Conservation (phyloP, 2,888 invertebrate species). For the Eugnorisma glareosa region DNA sequence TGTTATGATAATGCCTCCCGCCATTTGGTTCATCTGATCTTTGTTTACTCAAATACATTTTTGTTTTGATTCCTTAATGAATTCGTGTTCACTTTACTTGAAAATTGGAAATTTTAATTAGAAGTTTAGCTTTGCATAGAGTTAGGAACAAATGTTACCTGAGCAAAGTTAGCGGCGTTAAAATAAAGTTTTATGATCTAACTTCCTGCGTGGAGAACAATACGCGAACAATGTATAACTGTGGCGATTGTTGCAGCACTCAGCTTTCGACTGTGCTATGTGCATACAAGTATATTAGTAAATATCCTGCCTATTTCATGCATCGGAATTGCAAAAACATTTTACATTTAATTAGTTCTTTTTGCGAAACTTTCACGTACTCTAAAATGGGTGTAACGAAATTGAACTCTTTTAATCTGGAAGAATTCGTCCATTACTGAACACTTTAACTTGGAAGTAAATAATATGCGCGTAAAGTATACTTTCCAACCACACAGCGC, state of each 20-base stretch:
- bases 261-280: constrained; percentile 63
- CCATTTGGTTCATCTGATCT: background rate
- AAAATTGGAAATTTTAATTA: constrained; percentile 72
- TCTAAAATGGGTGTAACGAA: background rate
- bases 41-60: background rate
- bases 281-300: constrained; percentile 73
- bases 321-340: constrained; percentile 8
- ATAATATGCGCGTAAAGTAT: constrained; percentile 5
- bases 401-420: background rate
- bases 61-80: background rate
- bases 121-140: constrained; percentile 71
- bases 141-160: constrained; percentile 74
- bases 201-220: constrained; percentile 79
- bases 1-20: constrained; percentile 30
- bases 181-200: constrained; percentile 81
- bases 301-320: constrained; percentile 69
- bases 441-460: background rate
- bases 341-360: background rate
- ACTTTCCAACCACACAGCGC: constrained; percentile 4
- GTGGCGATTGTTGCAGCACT: constrained; percentile 71
- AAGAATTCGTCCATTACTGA: background rate
- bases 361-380: background rate
- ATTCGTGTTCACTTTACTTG: constrained; percentile 18
- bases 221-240: constrained; percentile 79
- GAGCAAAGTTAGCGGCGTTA: constrained; percentile 74